phyloP scores from a whole-genome alignment of 2,797 vertebrate genomes.

The Emydoidea blandingii region DNA sequence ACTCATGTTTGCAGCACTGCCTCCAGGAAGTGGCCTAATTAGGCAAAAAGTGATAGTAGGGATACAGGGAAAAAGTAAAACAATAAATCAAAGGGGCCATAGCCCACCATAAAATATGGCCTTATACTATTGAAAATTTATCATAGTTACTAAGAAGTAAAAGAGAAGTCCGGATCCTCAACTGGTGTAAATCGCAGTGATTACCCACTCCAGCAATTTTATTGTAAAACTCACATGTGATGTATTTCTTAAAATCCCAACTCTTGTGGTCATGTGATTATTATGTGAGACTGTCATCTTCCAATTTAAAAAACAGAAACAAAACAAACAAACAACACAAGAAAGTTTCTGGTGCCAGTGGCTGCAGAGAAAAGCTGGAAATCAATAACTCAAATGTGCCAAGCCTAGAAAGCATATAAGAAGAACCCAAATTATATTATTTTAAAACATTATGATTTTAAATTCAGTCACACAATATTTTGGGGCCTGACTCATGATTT shows the following conservation, averaged over 20 bases:
- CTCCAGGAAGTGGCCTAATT: neutral
- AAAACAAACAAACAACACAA: neutral
- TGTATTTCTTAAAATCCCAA: neutral
- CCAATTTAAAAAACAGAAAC: neutral
- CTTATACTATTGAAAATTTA: neutral
- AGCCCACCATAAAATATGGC: neutral
- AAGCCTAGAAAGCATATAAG: neutral
- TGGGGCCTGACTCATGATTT: too few species aligned
- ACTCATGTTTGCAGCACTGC: neutral
- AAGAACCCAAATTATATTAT: neutral
- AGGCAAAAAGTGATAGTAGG: neutral
- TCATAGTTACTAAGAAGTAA: neutral
- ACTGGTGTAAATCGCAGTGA: neutral
- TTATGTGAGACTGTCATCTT: fast-evolving
- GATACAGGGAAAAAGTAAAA: neutral
- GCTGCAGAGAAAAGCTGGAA: neutral
- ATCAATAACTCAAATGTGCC: neutral
- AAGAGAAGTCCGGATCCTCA: neutral
- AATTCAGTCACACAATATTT: neutral
- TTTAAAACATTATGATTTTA: neutral
- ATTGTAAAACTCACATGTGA: neutral
- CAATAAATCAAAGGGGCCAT: neutral
- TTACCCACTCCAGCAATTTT: neutral
- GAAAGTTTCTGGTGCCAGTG: neutral
- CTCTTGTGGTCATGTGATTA: neutral